These are phyloP conservation scores for Drosophila ironensis DNA, from an alignment of 1,140 invertebrate species.

Conservation along the genomic window DNA sequence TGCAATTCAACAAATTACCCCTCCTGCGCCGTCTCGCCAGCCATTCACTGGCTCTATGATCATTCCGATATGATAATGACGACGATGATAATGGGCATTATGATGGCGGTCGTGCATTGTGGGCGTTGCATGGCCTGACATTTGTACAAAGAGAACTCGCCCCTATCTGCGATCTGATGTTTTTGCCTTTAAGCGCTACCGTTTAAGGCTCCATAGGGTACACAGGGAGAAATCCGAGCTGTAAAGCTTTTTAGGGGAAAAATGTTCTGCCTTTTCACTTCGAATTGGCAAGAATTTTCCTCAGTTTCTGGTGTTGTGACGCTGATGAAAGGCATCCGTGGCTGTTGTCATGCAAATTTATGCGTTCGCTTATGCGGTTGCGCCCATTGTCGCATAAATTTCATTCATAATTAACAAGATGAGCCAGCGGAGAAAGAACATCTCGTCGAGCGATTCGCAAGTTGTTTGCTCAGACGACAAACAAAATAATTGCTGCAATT, in stretches of 20 bases:
- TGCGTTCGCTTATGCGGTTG: constrained; percentile 39
- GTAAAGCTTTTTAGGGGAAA: too few relatives aligned
- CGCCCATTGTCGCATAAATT: constrained; percentile 74
- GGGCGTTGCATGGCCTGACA: constrained; percentile 68
- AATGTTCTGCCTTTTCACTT: neutral
- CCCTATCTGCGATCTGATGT: constrained; percentile 48
- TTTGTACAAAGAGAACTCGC: constrained; percentile 52
- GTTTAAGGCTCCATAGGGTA: constrained; percentile 47
- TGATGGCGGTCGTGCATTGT: constrained; percentile 63
- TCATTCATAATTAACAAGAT: constrained; percentile 77
- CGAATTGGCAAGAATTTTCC: neutral
- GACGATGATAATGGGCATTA: constrained; percentile 30
- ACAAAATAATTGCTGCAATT: constrained; percentile 76
- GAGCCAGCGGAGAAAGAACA: constrained; percentile 17
- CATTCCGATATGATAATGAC: constrained; percentile 20
- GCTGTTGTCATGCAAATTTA: constrained; percentile 35
- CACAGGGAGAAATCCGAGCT: constrained; percentile 19
- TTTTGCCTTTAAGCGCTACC: constrained; percentile 50
- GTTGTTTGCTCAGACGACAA: constrained; percentile 57
- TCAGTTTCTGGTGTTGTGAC: neutral
- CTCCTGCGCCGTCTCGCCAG: neutral
- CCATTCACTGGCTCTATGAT: constrained; percentile 14
- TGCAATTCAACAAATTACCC: constrained; percentile 74
- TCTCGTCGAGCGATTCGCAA: constrained; percentile 18
- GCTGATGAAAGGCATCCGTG: constrained; percentile 26